Percentiles rank a stretch among this genome's conserved stretches.
These are phyloP conservation scores for Antrozous pallidus DNA, from an alignment of 2,797 vertebrate species.

Conservation along the genomic window DNA sequence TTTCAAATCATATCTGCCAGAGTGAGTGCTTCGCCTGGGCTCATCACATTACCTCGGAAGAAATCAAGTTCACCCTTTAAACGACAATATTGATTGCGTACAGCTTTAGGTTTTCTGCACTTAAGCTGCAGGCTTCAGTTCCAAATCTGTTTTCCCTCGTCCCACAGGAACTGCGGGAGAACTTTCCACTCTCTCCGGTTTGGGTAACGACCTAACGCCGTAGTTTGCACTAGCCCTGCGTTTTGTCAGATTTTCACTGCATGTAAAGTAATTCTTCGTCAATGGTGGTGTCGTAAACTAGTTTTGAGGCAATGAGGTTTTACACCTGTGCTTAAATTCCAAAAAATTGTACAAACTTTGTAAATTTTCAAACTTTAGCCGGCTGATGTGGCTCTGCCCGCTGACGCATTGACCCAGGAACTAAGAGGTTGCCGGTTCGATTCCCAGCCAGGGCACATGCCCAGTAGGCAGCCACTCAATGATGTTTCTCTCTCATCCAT, in stretches of 20 bases:
- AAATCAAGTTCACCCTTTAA: constrained; percentile 49
- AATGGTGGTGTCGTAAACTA: background rate
- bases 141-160: constrained; percentile 43
- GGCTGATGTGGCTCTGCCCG: no score
- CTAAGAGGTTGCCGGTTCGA: no score
- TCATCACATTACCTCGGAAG: constrained; percentile 1
- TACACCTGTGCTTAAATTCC: background rate
- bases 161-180: background rate
- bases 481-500: no score
- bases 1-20: constrained; percentile 56
- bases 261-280: background rate
- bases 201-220: background rate
- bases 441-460: no score
- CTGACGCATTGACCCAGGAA: no score
- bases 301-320: constrained; percentile 41
- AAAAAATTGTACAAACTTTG: constrained; percentile 5
- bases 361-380: background rate
- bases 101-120: constrained; percentile 33
- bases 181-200: background rate
- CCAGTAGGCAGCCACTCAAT: no score
- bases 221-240: background rate
- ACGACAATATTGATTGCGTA: constrained; percentile 35
- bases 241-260: background rate
- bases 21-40: background rate
- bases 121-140: background rate